Percentiles rank a stretch among this genome's conserved stretches.
Evolutionary conservation across 2,797 vertebrate genomes (phyloP).

Genomic region (Vireo griseus): DNA sequence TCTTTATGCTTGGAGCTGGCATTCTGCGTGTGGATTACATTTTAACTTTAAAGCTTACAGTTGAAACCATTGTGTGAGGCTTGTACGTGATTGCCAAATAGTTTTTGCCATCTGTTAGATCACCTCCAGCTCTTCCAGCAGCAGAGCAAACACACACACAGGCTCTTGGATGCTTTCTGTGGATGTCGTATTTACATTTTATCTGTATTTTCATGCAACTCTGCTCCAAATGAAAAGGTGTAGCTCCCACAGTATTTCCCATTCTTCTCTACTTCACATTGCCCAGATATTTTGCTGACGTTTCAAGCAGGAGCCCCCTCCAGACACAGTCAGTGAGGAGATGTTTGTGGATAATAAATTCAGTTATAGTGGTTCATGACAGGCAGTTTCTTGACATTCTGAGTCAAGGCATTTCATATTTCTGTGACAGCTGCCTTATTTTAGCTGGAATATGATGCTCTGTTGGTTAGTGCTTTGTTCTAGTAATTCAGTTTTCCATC

Average conservation of each 20-base stretch:
- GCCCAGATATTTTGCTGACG: neutral
- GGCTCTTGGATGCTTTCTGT: neutral
- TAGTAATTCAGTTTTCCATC: neutral
- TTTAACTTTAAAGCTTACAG: slow-evolving; percentile 53
- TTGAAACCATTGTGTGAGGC: slow-evolving; percentile 11
- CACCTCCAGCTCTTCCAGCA: slow-evolving; percentile 16
- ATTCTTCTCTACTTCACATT: neutral
- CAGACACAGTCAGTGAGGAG: neutral
- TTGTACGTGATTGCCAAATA: slow-evolving; percentile 25
- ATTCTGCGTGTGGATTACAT: slow-evolving; percentile 41
- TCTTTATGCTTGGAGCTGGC: slow-evolving; percentile 21
- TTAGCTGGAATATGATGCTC: neutral
- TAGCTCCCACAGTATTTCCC: neutral
- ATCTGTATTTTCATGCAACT: neutral
- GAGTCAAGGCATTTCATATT: neutral
- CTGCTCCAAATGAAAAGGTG: neutral
- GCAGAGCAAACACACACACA: neutral
- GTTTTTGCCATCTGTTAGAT: slow-evolving; percentile 59
- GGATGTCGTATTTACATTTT: neutral
- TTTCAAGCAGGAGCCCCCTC: neutral
- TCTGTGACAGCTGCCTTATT: neutral
- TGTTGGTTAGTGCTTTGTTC: neutral
- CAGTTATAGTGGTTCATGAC: neutral
- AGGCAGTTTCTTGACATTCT: neutral
- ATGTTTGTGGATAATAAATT: neutral